Percentiles rank a stretch among this genome's conserved stretches.
These are phyloP conservation scores for Drosophila auraria DNA, from an alignment of 1,140 invertebrate species.

Conservation along the genomic window DNA sequence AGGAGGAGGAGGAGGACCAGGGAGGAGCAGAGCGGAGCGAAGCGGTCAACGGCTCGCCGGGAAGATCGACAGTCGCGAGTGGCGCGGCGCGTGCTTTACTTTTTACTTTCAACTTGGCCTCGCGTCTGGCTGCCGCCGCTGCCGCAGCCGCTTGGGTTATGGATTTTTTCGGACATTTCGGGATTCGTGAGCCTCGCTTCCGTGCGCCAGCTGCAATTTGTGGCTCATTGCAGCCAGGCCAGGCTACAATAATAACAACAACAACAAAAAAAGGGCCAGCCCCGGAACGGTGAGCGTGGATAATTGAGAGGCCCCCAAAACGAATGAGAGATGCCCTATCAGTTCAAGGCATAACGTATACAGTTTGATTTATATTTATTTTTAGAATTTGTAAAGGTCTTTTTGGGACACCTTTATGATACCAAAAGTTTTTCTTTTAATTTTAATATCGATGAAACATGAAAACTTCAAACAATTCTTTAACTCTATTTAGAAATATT, in stretches of 20 bases:
- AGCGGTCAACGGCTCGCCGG: conserved; percentile 37
- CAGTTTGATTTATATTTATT: neutral
- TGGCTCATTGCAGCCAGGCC: conserved; percentile 56
- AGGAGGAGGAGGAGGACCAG: conserved; percentile 10
- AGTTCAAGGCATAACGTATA: conserved; percentile 12
- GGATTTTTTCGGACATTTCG: conserved; percentile 40
- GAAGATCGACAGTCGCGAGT: conserved; percentile 43
- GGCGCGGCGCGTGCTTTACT: conserved; percentile 79
- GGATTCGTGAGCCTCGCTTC: conserved; percentile 73
- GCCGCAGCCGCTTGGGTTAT: conserved; percentile 18
- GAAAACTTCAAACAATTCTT: neutral
- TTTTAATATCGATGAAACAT: neutral
- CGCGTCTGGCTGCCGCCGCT: conserved; percentile 12
- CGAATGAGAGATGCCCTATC: conserved; percentile 39
- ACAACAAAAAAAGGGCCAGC: conserved; percentile 62
- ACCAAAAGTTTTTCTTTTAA: no score
- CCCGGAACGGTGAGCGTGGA: conserved; percentile 61
- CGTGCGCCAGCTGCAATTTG: conserved; percentile 82
- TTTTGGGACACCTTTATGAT: neutral
- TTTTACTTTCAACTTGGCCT: conserved; percentile 31
- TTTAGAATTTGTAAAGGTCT: neutral
- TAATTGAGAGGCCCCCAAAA: conserved; percentile 12
- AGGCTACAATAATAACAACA: conserved; percentile 17
- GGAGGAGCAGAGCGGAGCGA: conserved; percentile 3
- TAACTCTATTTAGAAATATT: neutral